Conservation (phyloP, 2,113 vertebrate species). For the Actenoides hombroni region DNA sequence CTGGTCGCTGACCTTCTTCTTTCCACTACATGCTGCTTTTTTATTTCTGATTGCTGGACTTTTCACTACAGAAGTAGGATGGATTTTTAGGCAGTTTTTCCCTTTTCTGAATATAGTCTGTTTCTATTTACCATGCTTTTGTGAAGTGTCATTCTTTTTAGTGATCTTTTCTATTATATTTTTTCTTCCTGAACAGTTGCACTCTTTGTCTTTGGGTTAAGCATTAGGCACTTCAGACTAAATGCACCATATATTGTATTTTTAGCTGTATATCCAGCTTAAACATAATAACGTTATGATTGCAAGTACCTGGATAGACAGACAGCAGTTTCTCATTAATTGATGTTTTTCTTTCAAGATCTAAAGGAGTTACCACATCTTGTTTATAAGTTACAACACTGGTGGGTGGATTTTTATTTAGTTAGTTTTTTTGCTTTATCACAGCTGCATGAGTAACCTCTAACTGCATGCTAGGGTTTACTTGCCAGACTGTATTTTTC, state of each 20-base stretch:
- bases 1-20: background rate
- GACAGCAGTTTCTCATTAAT: background rate
- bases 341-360: background rate
- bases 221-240: background rate
- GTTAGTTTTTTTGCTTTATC: background rate
- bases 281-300: background rate
- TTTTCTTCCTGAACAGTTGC: background rate
- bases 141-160: background rate
- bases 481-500: background rate
- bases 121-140: background rate
- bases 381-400: background rate
- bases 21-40: background rate
- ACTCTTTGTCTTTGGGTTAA: background rate
- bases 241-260: background rate
- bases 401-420: background rate
- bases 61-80: background rate
- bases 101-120: background rate
- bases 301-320: background rate
- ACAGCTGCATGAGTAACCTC: background rate
- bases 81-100: background rate
- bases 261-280: background rate
- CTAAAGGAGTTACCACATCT: background rate
- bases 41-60: background rate
- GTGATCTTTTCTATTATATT: background rate
- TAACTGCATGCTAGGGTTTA: background rate